Conservation (phyloP, 2,113 vertebrate species). For the Thryonomys swinderianus region DNA sequence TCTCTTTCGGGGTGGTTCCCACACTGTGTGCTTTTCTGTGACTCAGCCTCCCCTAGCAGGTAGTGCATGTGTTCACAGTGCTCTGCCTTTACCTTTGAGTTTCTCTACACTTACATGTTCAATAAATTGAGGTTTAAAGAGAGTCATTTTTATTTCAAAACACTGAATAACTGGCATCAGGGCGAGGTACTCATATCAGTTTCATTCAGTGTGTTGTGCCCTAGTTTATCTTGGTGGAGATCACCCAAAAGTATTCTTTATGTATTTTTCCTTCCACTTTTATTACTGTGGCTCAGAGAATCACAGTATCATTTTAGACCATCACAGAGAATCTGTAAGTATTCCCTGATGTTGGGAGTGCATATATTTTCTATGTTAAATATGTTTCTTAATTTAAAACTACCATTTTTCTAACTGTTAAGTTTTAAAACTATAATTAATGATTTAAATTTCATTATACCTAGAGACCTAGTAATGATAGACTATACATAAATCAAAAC, state of each 20-base stretch:
- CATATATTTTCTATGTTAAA: conserved; percentile 17
- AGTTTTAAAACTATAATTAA: conserved; percentile 55
- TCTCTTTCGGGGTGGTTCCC: no score
- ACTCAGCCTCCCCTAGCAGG: neutral
- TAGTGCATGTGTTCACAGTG: neutral
- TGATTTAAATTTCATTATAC: conserved; percentile 56
- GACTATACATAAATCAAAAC: conserved; percentile 60
- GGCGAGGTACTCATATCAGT: neutral
- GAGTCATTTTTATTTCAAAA: neutral
- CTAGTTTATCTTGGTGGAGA: neutral
- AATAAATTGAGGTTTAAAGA: neutral
- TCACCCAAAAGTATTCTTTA: neutral
- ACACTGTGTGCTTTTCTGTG: accelerated
- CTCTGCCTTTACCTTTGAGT: neutral
- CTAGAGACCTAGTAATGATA: conserved; percentile 49
- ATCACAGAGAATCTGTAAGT: neutral
- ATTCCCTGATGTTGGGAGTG: neutral
- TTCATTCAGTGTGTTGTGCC: neutral
- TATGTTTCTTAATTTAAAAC: conserved; percentile 50
- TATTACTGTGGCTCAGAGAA: neutral
- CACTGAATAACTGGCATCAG: neutral
- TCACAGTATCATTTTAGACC: neutral
- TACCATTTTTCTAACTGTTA: conserved; percentile 29
- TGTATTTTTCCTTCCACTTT: neutral
- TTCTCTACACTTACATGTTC: neutral